A percentile compares a stretch with the other conserved stretches of the same genome.
Conservation (phyloP, 2,113 vertebrate species). For the Paradisaea rubra region DNA sequence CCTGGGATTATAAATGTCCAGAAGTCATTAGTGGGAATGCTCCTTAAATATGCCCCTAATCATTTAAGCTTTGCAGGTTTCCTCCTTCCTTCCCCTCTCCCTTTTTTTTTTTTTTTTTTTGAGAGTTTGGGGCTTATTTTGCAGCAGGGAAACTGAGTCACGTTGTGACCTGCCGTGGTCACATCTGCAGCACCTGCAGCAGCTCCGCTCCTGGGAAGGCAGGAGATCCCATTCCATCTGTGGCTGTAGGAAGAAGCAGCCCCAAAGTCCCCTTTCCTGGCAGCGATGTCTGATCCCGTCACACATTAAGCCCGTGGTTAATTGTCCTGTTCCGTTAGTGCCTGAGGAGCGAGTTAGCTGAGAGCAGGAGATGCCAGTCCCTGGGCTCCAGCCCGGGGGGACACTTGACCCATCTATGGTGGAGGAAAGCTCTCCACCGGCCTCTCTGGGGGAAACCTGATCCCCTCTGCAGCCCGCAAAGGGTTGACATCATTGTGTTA, state of each 20-base stretch:
- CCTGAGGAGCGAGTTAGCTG: neutral
- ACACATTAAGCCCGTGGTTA: neutral
- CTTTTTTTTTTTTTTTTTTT: neutral
- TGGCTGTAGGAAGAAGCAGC: neutral
- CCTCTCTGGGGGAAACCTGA: constrained; percentile 21
- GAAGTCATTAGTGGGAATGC: neutral
- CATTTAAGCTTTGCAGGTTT: neutral
- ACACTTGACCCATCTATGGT: constrained; percentile 18
- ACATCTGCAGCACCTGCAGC: too few relatives aligned
- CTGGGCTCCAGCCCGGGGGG: neutral
- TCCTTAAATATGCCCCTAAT: neutral
- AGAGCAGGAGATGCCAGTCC: neutral
- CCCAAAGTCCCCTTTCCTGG: neutral
- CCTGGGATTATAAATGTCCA: neutral
- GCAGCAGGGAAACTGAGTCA: neutral
- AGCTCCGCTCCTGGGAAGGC: neutral
- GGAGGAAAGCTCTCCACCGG: neutral
- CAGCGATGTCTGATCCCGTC: neutral
- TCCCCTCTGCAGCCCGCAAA: neutral
- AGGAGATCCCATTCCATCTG: neutral
- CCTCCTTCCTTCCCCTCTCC: neutral
- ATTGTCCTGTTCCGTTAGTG: neutral
- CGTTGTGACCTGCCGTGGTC: neutral
- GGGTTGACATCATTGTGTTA: constrained; percentile 33
- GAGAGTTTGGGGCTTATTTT: neutral